A percentile compares a stretch with the other conserved stretches of the same genome.
Evolutionary conservation across 2,888 invertebrate species (phyloP).

Genomic region (Cactoblastis cactorum): DNA sequence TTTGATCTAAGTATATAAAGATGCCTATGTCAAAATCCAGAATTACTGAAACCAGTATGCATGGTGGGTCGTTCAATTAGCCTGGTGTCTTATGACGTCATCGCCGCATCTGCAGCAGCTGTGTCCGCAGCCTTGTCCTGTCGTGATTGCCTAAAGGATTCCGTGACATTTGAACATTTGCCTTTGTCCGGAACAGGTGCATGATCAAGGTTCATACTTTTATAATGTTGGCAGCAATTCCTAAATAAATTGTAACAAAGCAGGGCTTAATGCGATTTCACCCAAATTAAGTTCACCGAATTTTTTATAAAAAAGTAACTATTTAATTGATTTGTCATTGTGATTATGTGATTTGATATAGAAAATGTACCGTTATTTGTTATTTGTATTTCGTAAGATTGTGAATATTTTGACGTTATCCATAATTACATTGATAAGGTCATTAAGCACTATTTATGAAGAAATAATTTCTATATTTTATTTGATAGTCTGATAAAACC

Average conservation of each 20-base stretch:
- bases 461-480: no score
- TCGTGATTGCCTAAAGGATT: slow-evolving; percentile 9
- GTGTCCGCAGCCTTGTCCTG: background rate
- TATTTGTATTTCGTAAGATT: no score
- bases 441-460: no score
- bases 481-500: no score
- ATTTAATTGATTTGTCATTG: no score
- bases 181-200: slow-evolving; percentile 6
- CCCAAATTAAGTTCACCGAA: background rate
- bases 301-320: background rate
- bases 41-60: background rate
- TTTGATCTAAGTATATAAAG: no score
- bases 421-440: no score
- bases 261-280: background rate
- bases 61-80: background rate
- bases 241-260: background rate
- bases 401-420: no score
- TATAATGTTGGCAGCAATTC: background rate
- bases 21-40: background rate
- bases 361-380: no score
- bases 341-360: no score
- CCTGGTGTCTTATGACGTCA: slow-evolving; percentile 1
- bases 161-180: slow-evolving; percentile 8
- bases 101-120: background rate
- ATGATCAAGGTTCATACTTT: background rate